These are phyloP conservation scores for Leptogaster cylindrica DNA, from an alignment of 2,888 invertebrate genomes.

Conservation along the genomic window DNA sequence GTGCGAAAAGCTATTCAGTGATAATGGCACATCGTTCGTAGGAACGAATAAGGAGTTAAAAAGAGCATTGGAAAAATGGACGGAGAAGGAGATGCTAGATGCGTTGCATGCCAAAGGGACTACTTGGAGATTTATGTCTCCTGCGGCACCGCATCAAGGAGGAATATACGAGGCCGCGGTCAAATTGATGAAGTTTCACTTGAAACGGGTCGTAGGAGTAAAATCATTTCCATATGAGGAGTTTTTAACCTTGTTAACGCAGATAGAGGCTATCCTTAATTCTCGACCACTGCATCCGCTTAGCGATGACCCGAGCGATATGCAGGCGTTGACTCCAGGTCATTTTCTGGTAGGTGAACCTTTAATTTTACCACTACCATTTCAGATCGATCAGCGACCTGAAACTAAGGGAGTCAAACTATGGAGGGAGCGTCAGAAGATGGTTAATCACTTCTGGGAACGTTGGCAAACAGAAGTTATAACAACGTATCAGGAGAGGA, in stretches of 20 bases:
- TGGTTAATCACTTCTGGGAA: too few species aligned
- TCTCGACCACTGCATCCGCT: constrained; percentile 41
- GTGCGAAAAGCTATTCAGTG: constrained; percentile 39
- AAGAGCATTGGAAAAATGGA: constrained; percentile 5
- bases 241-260: not conserved
- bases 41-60: constrained; percentile 21
- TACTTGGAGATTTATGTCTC: constrained; percentile 18
- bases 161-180: constrained; percentile 46
- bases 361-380: too few species aligned
- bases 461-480: too few species aligned
- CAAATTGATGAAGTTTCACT: constrained; percentile 42
- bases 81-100: not conserved
- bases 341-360: not conserved
- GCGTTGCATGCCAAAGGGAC: too few species aligned
- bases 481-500: too few species aligned
- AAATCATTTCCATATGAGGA: not conserved
- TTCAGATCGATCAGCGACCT: too few species aligned
- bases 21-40: constrained; percentile 37
- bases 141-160: constrained; percentile 44
- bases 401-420: too few species aligned
- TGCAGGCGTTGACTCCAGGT: not conserved
- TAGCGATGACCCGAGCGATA: not conserved
- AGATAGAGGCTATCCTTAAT: constrained; percentile 41
- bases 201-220: too few species aligned
- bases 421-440: too few species aligned